Percentiles rank a stretch among this genome's conserved stretches.
Evolutionary conservation across 2,888 invertebrate genomes (phyloP).

Genomic region (Galeopsomyia nigrocyanea): DNA sequence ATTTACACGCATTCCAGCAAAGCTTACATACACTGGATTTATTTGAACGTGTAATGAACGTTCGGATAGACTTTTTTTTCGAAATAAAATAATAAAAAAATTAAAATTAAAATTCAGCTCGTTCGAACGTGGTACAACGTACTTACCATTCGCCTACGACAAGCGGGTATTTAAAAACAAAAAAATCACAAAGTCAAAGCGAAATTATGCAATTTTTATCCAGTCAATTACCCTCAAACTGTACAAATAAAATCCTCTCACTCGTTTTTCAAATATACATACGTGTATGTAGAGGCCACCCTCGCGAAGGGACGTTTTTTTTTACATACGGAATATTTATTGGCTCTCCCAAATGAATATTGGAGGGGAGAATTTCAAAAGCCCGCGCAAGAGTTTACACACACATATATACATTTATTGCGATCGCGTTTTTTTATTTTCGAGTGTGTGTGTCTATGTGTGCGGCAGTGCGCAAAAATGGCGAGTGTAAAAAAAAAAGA

Average conservation of each 20-base stretch:
- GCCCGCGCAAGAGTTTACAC: too few species aligned
- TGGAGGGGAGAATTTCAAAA: too few species aligned
- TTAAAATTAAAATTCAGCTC: too few species aligned
- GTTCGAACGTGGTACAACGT: too few species aligned
- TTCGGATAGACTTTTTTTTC: too few species aligned
- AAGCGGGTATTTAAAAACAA: too few species aligned
- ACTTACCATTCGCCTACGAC: too few species aligned
- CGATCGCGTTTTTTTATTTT: background rate
- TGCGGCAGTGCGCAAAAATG: constrained; percentile 42
- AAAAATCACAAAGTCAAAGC: background rate
- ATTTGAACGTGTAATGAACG: too few species aligned
- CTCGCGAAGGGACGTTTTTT: constrained; percentile 59
- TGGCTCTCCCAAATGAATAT: constrained; percentile 60
- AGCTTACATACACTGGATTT: too few species aligned
- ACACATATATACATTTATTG: constrained; percentile 37
- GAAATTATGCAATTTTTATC: constrained; percentile 13
- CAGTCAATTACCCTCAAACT: background rate
- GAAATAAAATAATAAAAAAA: too few species aligned
- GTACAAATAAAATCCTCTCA: constrained; percentile 10
- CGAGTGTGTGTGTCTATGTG: background rate
- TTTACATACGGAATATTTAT: constrained; percentile 66
- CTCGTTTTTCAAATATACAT: constrained; percentile 56
- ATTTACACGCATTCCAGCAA: too few species aligned
- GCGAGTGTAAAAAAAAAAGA: constrained; percentile 19
- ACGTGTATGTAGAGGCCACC: constrained; percentile 59